phyloP scores from a whole-genome alignment of 2,888 invertebrate genomes.

The Ernsta delagoae region DNA sequence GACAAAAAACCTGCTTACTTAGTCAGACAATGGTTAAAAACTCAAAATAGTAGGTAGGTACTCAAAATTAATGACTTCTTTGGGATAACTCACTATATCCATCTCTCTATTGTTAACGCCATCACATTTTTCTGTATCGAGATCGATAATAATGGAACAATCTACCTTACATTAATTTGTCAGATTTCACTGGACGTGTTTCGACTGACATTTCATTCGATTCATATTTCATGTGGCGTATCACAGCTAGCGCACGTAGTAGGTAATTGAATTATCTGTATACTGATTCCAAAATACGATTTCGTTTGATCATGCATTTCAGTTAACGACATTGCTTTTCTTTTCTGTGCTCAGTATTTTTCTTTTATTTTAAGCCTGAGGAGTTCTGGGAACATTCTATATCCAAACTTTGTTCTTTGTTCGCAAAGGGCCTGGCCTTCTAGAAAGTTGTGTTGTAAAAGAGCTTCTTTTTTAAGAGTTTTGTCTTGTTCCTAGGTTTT shows the following conservation, averaged over 20 bases:
- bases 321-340: neutral
- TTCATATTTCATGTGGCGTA: slow-evolving; percentile 5
- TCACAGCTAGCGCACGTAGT: slow-evolving; percentile 1
- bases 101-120: neutral
- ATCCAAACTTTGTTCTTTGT: slow-evolving; percentile 3
- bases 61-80: neutral
- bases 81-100: neutral
- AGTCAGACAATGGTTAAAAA: no score
- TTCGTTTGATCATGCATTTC: slow-evolving; percentile 1
- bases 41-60: no score
- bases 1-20: no score
- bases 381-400: neutral
- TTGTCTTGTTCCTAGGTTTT: neutral
- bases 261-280: neutral
- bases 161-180: slow-evolving; percentile 5
- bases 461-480: neutral
- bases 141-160: neutral
- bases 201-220: slow-evolving; percentile 4
- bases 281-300: neutral
- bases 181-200: slow-evolving; percentile 3
- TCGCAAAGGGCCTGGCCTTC: slow-evolving; percentile 3
- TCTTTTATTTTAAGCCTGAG: neutral
- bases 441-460: neutral
- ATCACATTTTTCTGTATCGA: neutral
- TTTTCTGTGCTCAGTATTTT: neutral